phyloP scores from a whole-genome alignment of 1,140 invertebrate genomes.

The Wiebesia pumilae region DNA sequence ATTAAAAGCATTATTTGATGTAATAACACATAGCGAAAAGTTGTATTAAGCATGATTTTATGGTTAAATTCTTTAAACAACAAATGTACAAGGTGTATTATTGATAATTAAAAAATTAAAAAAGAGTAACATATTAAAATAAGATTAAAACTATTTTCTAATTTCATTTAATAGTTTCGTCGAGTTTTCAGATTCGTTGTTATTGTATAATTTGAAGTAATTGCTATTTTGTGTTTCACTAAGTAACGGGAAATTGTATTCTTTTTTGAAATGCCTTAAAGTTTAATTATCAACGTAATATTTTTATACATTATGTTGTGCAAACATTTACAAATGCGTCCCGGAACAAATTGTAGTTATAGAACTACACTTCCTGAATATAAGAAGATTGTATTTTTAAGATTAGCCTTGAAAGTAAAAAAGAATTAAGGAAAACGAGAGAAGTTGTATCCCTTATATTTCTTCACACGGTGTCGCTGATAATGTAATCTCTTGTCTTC shows the following conservation, averaged over 20 bases:
- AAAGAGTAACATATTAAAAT: not conserved
- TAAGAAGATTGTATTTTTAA: constrained; percentile 45
- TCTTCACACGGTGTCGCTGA: constrained; percentile 35
- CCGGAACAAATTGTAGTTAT: not conserved
- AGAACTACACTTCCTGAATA: constrained; percentile 37
- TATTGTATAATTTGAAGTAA: not conserved
- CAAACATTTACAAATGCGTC: not conserved
- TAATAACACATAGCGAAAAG: no score
- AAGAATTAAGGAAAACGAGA: constrained; percentile 2
- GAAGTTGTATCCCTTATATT: constrained; percentile 46
- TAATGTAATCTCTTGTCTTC: constrained; percentile 42
- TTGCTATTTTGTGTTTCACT: not conserved
- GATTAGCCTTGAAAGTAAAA: constrained; percentile 32
- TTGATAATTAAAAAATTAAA: no score
- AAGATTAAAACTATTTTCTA: not conserved
- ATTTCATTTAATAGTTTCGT: not conserved
- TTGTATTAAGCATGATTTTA: no score
- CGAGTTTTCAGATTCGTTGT: not conserved
- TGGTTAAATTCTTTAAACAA: no score
- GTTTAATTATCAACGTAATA: not conserved
- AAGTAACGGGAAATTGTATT: not conserved
- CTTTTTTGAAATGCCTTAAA: constrained; percentile 5
- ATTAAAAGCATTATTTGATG: not conserved
- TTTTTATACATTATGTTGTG: not conserved
- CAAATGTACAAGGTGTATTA: no score